Evolutionary conservation across 2,113 vertebrate species (phyloP).

Genomic region (Pyrgilauda ruficollis): DNA sequence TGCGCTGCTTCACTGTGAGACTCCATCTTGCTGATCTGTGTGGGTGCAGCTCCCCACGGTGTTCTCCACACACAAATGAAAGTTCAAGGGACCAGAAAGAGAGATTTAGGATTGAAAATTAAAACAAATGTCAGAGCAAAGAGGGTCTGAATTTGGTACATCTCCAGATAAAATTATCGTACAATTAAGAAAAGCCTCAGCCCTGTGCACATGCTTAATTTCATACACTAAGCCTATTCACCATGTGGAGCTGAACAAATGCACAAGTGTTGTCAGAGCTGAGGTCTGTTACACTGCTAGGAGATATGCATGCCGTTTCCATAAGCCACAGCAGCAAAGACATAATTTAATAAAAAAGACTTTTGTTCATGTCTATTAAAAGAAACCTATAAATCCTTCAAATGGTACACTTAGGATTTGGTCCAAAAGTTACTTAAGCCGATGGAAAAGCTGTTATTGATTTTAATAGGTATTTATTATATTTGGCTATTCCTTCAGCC

Average conservation of each 20-base stretch:
- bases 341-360: slow-evolving; percentile 57
- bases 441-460: slow-evolving; percentile 63
- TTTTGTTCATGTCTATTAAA: slow-evolving; percentile 52
- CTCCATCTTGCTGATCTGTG: background rate
- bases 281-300: background rate
- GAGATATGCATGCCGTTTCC: slow-evolving; percentile 33
- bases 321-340: slow-evolving; percentile 43
- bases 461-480: slow-evolving; percentile 65
- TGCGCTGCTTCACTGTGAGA: background rate
- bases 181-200: slow-evolving; percentile 12
- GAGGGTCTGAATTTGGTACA: background rate
- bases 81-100: background rate
- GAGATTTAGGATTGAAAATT: background rate
- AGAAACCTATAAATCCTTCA: slow-evolving; percentile 54
- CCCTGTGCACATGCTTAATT: background rate
- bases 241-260: background rate
- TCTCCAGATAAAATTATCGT: slow-evolving; percentile 3
- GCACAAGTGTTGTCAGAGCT: slow-evolving; percentile 10
- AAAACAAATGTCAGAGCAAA: background rate
- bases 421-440: slow-evolving; percentile 51
- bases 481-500: slow-evolving; percentile 35
- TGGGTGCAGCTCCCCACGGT: rapidly evolving
- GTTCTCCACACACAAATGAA: background rate
- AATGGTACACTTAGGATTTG: slow-evolving; percentile 51
- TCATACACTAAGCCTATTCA: slow-evolving; percentile 45